Conservation (phyloP, 2,797 vertebrate species). For the Acridotheres tristis region DNA sequence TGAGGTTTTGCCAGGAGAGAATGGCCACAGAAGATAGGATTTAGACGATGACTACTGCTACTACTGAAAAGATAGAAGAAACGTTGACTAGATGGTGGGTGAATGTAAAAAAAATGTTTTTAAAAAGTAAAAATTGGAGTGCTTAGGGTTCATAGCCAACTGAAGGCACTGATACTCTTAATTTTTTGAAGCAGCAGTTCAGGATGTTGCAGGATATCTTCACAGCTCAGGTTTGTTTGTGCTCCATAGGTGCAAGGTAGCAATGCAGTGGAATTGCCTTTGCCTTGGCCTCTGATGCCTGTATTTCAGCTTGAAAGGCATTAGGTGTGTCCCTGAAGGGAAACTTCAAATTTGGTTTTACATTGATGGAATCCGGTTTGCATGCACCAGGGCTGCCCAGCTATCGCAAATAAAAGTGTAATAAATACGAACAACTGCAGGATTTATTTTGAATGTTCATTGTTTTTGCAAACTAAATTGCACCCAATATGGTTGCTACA, state of each 20-base stretch:
- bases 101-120: neutral
- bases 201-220: neutral
- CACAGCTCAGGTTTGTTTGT: neutral
- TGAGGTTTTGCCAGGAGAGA: neutral
- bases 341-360: neutral
- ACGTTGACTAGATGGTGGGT: neutral
- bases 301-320: fast-evolving
- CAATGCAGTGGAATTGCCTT: neutral
- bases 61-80: neutral
- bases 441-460: neutral
- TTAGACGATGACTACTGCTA: fast-evolving
- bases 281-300: neutral
- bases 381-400: neutral
- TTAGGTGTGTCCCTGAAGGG: neutral
- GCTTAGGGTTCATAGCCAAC: neutral
- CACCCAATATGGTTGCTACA: neutral
- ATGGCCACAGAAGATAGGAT: neutral
- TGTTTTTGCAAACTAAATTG: neutral
- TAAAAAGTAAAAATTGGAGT: neutral
- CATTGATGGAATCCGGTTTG: neutral
- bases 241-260: neutral
- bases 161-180: neutral
- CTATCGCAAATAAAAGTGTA: neutral
- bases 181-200: neutral
- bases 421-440: neutral